Base-by-base conservation (phyloP, 1,140 invertebrate genomes). In the Hypothenemus hampei region DNA sequence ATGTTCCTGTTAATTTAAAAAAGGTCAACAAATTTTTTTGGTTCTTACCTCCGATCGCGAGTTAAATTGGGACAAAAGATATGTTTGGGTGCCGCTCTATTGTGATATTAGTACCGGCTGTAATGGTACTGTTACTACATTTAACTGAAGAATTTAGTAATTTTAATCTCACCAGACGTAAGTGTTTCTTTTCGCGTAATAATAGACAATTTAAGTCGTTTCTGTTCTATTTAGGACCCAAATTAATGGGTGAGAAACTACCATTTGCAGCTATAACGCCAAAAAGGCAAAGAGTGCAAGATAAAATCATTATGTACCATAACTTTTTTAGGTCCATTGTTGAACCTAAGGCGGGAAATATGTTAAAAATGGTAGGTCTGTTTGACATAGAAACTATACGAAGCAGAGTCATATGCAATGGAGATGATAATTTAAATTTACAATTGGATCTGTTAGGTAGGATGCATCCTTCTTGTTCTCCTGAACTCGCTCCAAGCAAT, bases 271-370 rank as follows among this genome's bases (percentile, higher is more conserved):
- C 77, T 10, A 66, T 88, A 47, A 75, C 70, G 22, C 78, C 85
- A 0, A 69, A 69, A 44, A 75, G 76, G 59, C 69, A 75, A 48
- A 78, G 78, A 53, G 79, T 87, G 6, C 79, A 81, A 63, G 75
- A 78, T 60, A 86, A 86, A 73, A 86, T 89, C 50, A 81, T 86
- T 0, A 72, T 81, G 6, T 84, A 83, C 65, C 87, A 90, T 70
- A 89, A 91, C 69, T 85, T 81, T 63, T 89, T 89, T 68, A 75
- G 88, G 35, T 77, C 80, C 1, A 81, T 80, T 65, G 88, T 91
- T 13, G 72, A 78, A 44, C 88, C 88, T 0, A 72, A 77, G 13
- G 86, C 87, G 4, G 75, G 83, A n/a, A 86, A 91, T 69, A 91
- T 91, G 87, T 73, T 89, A 13, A 68, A 78, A 57, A 88, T 91